These are phyloP conservation scores for Crenichthys baileyi DNA, from an alignment of 2,797 vertebrate species.

Conservation along the genomic window DNA sequence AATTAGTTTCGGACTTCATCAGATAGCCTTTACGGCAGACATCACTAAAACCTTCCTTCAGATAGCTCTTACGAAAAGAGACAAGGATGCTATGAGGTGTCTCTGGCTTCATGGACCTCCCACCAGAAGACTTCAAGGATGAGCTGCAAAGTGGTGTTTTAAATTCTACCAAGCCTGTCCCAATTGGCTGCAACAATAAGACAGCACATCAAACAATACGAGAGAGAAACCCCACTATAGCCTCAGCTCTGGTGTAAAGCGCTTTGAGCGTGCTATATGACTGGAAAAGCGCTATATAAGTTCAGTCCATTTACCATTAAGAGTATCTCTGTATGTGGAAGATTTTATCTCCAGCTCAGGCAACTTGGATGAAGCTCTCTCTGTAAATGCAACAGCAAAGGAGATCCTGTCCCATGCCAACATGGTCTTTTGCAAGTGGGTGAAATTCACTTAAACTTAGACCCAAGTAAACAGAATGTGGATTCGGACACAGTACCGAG, in stretches of 20 bases:
- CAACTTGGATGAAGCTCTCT: background rate
- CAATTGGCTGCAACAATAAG: constrained; percentile 12
- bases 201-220: constrained; percentile 7
- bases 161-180: constrained; percentile 8
- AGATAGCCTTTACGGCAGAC: background rate
- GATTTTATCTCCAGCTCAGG: constrained; percentile 16
- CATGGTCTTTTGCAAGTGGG: constrained; percentile 24
- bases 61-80: constrained; percentile 10
- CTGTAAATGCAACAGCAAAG: background rate
- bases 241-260: too few relatives aligned
- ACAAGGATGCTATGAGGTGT: constrained; percentile 25
- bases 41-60: constrained; percentile 25
- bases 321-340: background rate
- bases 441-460: background rate
- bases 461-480: background rate
- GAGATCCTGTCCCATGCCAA: background rate
- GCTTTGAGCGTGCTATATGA: too few relatives aligned
- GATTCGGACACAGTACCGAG: background rate
- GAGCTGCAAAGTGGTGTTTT: constrained; percentile 13
- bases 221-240: background rate
- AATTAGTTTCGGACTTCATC: constrained; percentile 10
- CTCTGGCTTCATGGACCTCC: constrained; percentile 23
- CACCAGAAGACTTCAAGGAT: background rate
- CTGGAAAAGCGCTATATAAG: too few relatives aligned
- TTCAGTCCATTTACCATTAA: too few relatives aligned